Evolutionary conservation across 2,888 invertebrate species (phyloP), one percentile per base, ranked within the genome.

Genomic region (Morpho achilles): DNA sequence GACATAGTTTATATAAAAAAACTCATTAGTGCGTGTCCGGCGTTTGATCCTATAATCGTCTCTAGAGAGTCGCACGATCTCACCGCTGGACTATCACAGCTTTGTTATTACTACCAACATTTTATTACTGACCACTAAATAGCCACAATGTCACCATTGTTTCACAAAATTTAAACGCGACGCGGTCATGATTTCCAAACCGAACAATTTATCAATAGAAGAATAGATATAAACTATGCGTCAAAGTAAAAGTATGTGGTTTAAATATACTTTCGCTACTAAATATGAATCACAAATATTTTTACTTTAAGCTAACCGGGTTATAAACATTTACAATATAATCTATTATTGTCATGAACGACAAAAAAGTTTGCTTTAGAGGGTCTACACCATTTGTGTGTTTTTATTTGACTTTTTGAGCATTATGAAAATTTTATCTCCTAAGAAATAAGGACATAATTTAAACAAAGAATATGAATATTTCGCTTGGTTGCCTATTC

Each of bases 121-220:
- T 53, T 53, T 46, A 46, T 53, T 53, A 40, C 22, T 41, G 40
- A 53, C 53, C 53, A 47, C 53, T 39, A 53, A 22, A 22, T 53
- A 10, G 46, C 53, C 40, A n/a, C 46, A 22, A 47, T 2, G 3
- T 53, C 46, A 46, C 40, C 53, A 53, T 53, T 53, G 53, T 53
- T 41, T 53, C 41, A 53, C 46, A 10, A 53, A 53, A 47, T 53
- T 16, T 46, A 53, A 41, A n/a, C 7, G 46, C 40, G 39, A 10
- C 44, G 52, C 52, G 44, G 52, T 45, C 39, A 39, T 39, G 44
- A 53, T 46, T 46, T 53, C 53, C 40, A 53, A 53, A 46, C 46
- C 16, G 7, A 22, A 53, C 53, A 41, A 53, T 53, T 53, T 53
- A 53, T 53, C 53, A 53, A 53, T 53, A 47, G 46, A 41, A n/a